A percentile compares a stretch with the other conserved stretches of the same genome.
Conservation (phyloP, 1,140 invertebrate species). For the Leptinotarsa defecta region DNA sequence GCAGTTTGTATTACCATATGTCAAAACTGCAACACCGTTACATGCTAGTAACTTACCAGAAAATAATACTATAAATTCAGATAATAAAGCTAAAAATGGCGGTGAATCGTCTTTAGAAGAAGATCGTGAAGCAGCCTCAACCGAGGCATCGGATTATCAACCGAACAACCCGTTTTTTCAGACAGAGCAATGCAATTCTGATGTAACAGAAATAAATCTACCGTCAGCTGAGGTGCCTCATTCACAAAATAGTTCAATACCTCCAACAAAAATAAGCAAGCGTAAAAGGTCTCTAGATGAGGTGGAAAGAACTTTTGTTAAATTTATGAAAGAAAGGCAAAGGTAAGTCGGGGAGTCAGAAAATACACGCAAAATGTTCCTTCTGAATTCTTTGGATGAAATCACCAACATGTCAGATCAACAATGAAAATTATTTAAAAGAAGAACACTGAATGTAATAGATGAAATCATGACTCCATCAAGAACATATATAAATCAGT, state of each 20-base stretch:
- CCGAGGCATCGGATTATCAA: neutral
- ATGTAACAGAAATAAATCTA: slow-evolving; percentile 10
- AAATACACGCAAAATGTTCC: slow-evolving; percentile 1
- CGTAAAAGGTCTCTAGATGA: neutral
- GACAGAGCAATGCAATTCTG: neutral
- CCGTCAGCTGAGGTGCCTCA: slow-evolving; percentile 22
- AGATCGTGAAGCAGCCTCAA: slow-evolving; percentile 13
- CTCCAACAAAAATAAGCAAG: neutral
- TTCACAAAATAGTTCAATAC: slow-evolving; percentile 12
- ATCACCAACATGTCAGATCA: slow-evolving; percentile 14
- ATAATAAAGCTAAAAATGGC: slow-evolving; percentile 16
- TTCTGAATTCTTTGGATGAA: slow-evolving; percentile 13
- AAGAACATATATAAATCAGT: slow-evolving; percentile 17
- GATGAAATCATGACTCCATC: neutral
- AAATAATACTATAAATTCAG: slow-evolving; percentile 17
- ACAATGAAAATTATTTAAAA: slow-evolving; percentile 3
- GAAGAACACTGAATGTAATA: slow-evolving; percentile 19
- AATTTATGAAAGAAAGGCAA: slow-evolving; percentile 14
- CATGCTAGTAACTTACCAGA: slow-evolving; percentile 26
- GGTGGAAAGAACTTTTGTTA: slow-evolving; percentile 1
- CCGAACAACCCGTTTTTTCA: slow-evolving; percentile 4
- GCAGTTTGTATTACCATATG: slow-evolving; percentile 27
- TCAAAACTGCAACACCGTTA: slow-evolving; percentile 17
- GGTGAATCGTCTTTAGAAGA: slow-evolving; percentile 10
- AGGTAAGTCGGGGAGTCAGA: neutral